Percentiles rank a stretch among this genome's conserved stretches.
phyloP scores from a whole-genome alignment of 2,113 vertebrate species.

The Charadrius vociferus region DNA sequence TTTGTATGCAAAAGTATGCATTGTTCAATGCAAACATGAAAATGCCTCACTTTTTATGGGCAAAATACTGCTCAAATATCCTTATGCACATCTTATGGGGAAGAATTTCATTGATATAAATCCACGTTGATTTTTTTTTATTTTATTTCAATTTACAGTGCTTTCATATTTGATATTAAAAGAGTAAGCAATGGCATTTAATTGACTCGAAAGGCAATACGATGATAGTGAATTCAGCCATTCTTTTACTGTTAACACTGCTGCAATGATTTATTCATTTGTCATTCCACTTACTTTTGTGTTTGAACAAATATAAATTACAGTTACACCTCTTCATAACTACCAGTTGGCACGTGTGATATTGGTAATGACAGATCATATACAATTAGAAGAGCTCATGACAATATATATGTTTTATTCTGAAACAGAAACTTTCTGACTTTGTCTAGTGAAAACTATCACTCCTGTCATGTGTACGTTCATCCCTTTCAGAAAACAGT shows the following conservation, averaged over 20 bases:
- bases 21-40: background rate
- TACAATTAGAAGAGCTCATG: background rate
- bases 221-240: background rate
- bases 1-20: background rate
- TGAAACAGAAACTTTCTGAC: background rate
- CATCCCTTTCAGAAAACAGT: background rate
- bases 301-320: constrained; percentile 12
- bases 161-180: background rate
- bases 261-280: constrained; percentile 7
- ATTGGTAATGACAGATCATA: background rate
- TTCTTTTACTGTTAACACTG: background rate
- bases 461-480: background rate
- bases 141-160: background rate
- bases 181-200: background rate
- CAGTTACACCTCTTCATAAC: background rate
- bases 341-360: background rate
- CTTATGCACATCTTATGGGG: background rate
- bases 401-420: background rate
- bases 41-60: background rate
- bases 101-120: background rate
- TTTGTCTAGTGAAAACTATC: background rate
- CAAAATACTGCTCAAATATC: background rate
- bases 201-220: background rate
- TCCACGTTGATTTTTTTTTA: background rate
- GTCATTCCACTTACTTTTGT: background rate